Percentiles rank a stretch among this genome's conserved stretches.
phyloP scores from a whole-genome alignment of 2,797 vertebrate species.

The Xerus rutilus region DNA sequence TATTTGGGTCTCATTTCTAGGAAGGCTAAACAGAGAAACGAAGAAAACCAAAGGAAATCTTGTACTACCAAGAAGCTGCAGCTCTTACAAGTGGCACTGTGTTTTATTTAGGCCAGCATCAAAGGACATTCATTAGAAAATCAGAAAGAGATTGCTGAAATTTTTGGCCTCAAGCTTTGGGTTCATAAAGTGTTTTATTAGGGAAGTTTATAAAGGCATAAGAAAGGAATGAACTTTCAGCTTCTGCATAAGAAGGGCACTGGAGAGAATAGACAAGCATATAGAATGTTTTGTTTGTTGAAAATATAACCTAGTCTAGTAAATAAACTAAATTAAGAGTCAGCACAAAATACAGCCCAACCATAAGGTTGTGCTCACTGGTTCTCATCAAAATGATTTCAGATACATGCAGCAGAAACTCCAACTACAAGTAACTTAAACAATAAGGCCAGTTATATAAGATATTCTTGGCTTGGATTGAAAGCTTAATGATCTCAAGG shows the following conservation, averaged over 20 bases:
- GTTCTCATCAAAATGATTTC: slow-evolving; percentile 24
- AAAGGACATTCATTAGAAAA: background rate
- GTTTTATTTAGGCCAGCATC: background rate
- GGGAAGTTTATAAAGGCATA: background rate
- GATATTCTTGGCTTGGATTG: background rate
- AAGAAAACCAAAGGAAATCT: background rate
- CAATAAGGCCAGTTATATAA: background rate
- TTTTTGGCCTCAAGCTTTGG: background rate
- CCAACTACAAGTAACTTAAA: background rate
- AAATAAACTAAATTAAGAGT: background rate
- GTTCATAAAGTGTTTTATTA: slow-evolving; percentile 23
- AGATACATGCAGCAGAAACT: background rate
- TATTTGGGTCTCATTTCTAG: background rate
- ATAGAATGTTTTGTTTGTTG: background rate
- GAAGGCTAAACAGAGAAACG: background rate
- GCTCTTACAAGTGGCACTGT: background rate
- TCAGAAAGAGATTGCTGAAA: background rate
- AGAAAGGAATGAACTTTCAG: background rate
- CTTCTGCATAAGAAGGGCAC: background rate
- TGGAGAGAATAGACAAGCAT: background rate
- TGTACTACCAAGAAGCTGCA: background rate
- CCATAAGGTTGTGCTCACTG: background rate
- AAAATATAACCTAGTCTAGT: background rate
- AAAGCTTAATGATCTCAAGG: background rate
- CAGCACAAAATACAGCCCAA: background rate